These are phyloP conservation scores for Melieria crassipennis DNA, from an alignment of 2,888 invertebrate species.

Conservation along the genomic window DNA sequence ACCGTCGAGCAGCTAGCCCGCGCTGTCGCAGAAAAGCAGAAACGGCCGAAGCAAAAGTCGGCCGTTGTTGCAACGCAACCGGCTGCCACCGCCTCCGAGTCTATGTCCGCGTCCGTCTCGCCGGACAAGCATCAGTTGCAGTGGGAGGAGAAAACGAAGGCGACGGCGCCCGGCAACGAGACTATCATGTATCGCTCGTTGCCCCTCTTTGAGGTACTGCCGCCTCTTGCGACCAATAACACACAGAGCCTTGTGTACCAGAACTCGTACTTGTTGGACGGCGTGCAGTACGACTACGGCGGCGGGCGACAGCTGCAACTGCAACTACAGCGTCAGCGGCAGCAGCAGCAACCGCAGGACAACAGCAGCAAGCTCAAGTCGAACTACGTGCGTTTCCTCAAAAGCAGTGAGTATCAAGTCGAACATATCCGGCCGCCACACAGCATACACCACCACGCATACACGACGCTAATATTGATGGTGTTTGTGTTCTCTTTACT, in stretches of 20 bases:
- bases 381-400: constrained; percentile 16
- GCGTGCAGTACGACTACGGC: constrained; percentile 18
- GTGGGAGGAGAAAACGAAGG: neutral
- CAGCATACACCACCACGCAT: no score
- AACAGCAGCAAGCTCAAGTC: constrained; percentile 1
- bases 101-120: neutral
- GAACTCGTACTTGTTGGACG: constrained; percentile 22
- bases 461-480: no score
- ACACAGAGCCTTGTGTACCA: constrained; percentile 14
- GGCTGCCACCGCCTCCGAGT: constrained; percentile 10
- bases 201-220: constrained; percentile 37
- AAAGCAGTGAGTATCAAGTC: constrained; percentile 13
- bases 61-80: neutral
- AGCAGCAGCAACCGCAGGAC: no score
- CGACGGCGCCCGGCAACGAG: neutral
- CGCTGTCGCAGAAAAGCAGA: no score
- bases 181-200: constrained; percentile 19
- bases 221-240: constrained; percentile 3
- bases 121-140: neutral
- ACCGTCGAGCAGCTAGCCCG: constrained; percentile 10
- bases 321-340: no score
- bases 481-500: no score
- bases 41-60: no score
- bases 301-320: neutral
- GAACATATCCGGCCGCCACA: no score